Conservation (phyloP, 2,113 vertebrate genomes). For the Trogon melanurus region DNA sequence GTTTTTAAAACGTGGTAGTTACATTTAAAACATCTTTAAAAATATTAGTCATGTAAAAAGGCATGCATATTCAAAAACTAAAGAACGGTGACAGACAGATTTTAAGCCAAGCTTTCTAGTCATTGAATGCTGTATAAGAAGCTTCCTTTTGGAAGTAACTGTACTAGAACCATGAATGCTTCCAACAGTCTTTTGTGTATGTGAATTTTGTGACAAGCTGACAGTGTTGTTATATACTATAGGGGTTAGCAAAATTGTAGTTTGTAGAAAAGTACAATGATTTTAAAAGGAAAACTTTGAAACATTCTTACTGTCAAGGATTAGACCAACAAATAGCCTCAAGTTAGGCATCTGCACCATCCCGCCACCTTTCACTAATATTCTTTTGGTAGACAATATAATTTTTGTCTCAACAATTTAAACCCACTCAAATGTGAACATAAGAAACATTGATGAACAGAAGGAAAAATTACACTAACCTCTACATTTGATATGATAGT, state of each 20-base stretch:
- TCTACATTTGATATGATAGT: background rate
- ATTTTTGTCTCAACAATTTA: background rate
- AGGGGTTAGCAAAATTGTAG: background rate
- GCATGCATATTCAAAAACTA: background rate
- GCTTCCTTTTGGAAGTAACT: background rate
- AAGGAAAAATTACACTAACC: background rate
- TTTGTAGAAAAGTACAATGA: background rate
- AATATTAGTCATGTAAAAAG: conserved; percentile 1
- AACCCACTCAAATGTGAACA: background rate
- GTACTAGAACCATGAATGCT: background rate
- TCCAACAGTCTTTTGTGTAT: background rate
- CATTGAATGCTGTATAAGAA: background rate
- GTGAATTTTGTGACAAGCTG: conserved; percentile 9
- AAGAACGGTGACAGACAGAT: background rate
- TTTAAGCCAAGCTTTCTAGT: background rate
- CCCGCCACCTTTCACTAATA: background rate
- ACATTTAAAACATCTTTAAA: conserved; percentile 12
- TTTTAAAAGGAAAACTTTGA: background rate
- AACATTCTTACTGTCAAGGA: background rate
- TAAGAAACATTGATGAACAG: background rate
- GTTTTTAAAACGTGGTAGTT: conserved; percentile 4
- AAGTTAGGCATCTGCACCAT: background rate
- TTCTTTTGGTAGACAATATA: background rate
- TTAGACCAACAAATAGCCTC: background rate
- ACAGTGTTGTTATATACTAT: background rate